A percentile compares a stretch with the other conserved stretches of the same genome.
These are phyloP conservation scores for Rhaphigaster nebulosa DNA, from an alignment of 2,888 invertebrate species.

Conservation along the genomic window DNA sequence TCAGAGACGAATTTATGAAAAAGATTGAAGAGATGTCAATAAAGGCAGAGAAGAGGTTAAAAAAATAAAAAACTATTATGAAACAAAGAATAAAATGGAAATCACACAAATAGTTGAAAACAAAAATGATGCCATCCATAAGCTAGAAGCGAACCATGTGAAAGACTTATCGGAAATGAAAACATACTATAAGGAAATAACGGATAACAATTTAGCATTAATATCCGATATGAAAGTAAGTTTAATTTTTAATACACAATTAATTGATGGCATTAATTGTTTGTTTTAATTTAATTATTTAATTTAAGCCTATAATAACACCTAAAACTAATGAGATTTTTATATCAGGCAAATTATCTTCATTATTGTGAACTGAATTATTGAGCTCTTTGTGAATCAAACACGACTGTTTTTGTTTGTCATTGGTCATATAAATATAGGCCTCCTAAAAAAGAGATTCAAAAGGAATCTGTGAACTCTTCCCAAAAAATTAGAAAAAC, in stretches of 20 bases:
- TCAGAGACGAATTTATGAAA: conserved; percentile 76
- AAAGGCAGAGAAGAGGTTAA: conserved; percentile 83
- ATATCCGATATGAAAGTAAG: conserved; percentile 85
- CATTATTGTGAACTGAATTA: too few relatives aligned
- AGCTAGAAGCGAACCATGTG: conserved; percentile 78
- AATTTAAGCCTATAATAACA: neutral
- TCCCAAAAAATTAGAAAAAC: too few relatives aligned
- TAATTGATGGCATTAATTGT: too few relatives aligned
- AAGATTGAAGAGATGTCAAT: conserved; percentile 78
- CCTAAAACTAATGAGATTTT: too few relatives aligned
- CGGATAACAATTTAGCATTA: conserved; percentile 90
- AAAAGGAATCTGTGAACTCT: too few relatives aligned
- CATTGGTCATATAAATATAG: too few relatives aligned
- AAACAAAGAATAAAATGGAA: conserved; percentile 83
- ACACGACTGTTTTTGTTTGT: too few relatives aligned
- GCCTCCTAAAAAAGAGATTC: too few relatives aligned
- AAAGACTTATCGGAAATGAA: conserved; percentile 90
- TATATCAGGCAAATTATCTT: too few relatives aligned
- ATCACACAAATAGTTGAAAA: conserved; percentile 91
- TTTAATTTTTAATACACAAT: too few relatives aligned
- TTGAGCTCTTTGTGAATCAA: too few relatives aligned
- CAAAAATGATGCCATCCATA: conserved; percentile 82
- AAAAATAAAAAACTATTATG: conserved; percentile 79
- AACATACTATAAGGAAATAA: conserved; percentile 95
- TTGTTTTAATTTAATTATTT: too few relatives aligned